Base-by-base conservation (phyloP, 2,888 invertebrate species). In the Cabera pusaria region DNA sequence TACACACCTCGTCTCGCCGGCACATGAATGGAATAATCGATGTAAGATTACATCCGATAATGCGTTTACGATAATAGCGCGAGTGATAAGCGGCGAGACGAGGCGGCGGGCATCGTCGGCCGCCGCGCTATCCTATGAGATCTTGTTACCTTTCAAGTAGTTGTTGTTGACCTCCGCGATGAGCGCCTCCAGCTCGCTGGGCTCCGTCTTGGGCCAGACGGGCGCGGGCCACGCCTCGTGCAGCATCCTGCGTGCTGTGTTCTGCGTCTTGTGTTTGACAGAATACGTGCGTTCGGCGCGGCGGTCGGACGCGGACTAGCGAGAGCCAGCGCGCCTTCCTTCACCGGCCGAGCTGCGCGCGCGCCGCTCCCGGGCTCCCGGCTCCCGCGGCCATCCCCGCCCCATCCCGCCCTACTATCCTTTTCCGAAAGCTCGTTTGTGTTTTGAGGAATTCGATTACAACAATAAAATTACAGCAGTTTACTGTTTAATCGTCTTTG, bases 101-200 rank as follows among this genome's bases (percentile, higher is more conserved):
- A 14, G 14, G 14, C 14, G 3, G 14, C 14, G 14, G 4, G 14
- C 14, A 14, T 2, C 14, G 14, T 14, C 3, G 14, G 2, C 4
- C 14, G 14, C 14, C 3, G 14, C 14, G 11, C n/a, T 24, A 11
- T 18, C 17, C 33, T 23, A 6, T 17, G 23, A 3, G 18, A 24
- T n/a, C n/a, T n/a, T n/a, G n/a, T 65, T 49, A 83, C 85, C 84
- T 76, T 83, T 81, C 11, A 65, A 35, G 45, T 63, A 72, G 56
- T 82, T 80, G 64, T 78, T 83, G 71, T 85, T 82, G 45, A 85
- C 81, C 48, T 87, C 86, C 0, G 75, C 74, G 32, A 86, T 77
- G 48, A 84, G 61, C 24, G 76, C 79, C 28, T 84, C 85, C 50
- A 86, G 52, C 52, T 82, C 83, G 64, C 64, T 67, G 45, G 66